phyloP scores from a whole-genome alignment of 2,113 vertebrate genomes.

The Calonectris borealis region DNA sequence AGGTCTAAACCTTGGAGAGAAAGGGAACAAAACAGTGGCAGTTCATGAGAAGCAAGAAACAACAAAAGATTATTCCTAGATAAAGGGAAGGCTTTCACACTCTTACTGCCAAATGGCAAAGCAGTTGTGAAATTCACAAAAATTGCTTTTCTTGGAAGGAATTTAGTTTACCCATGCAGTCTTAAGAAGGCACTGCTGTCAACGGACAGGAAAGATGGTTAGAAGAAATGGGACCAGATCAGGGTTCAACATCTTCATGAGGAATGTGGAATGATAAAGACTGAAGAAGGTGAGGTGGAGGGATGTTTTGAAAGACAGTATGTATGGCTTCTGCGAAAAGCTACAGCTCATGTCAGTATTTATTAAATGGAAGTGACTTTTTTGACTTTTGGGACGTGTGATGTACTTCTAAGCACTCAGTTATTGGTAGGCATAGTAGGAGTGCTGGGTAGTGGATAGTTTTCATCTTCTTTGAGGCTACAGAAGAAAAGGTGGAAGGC shows the following conservation, averaged over 20 bases:
- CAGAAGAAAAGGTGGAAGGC: neutral
- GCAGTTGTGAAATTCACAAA: neutral
- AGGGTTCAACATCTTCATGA: neutral
- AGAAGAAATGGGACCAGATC: neutral
- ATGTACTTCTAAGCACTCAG: neutral
- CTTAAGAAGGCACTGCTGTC: neutral
- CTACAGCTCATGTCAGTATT: neutral
- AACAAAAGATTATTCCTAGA: neutral
- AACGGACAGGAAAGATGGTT: neutral
- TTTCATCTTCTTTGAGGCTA: neutral
- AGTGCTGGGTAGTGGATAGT: neutral
- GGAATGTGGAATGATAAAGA: neutral
- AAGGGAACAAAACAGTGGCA: neutral
- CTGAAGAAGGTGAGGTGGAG: neutral
- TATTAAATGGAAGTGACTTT: neutral
- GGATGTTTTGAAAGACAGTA: neutral
- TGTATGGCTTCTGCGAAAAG: neutral
- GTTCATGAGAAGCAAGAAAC: neutral
- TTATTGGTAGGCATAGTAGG: neutral
- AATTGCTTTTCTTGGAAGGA: neutral
- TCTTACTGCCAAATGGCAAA: neutral
- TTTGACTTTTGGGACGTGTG: neutral
- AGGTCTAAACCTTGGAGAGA: neutral
- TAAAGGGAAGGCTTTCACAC: neutral
- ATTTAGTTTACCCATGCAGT: fast-evolving